Base-by-base conservation (phyloP, 2,888 invertebrate genomes). In the Cheilosia impressa region DNA sequence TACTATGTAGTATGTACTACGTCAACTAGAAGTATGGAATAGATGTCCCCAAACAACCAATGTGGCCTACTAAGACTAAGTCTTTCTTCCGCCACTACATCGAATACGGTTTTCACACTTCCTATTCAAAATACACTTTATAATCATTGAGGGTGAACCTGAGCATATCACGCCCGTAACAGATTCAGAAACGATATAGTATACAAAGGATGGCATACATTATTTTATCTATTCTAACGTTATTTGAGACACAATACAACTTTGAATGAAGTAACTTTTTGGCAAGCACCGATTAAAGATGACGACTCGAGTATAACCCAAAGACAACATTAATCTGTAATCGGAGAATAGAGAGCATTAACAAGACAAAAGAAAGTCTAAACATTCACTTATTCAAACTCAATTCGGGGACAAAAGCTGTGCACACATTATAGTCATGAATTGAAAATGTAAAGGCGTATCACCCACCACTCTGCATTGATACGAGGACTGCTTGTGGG, bases 381-480 rank as follows among this genome's bases (percentile, higher is more conserved):
- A 47, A 55, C 45, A 17, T 47, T 47, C 45, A 53, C 45, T 50
- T 9, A 57, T 52, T 58, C 22, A 22, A 69, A 53, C 52, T 19
- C 41, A 22, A 41, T 24, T 24, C 19, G 19, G 15, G 68, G 22
- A 55, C 31, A 69, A 69, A 69, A 57, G 34, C 68, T 69, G 22
- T 19, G 45, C 57, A 71, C 43, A 63, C 57, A 60, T 27, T 5
- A 27, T 27, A 38, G 27, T 58, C 60, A 77, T 77, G 69, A 77
- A 53, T 69, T 60, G 77, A 68, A 71, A 71, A 71, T 78, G 58
- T 31, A 50, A 57, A 41, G 43, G 34, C 43, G 55, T 57, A 65
- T 57, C 38, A 38, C 13, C 3, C 34, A 38, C 34, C 34, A 13
- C 27, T 43, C 41, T 41, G 1, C 57, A 22, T 19, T n/a, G 38